These are phyloP conservation scores for Rhinoderma darwinii DNA, from an alignment of 2,113 vertebrate genomes.

Conservation along the genomic window DNA sequence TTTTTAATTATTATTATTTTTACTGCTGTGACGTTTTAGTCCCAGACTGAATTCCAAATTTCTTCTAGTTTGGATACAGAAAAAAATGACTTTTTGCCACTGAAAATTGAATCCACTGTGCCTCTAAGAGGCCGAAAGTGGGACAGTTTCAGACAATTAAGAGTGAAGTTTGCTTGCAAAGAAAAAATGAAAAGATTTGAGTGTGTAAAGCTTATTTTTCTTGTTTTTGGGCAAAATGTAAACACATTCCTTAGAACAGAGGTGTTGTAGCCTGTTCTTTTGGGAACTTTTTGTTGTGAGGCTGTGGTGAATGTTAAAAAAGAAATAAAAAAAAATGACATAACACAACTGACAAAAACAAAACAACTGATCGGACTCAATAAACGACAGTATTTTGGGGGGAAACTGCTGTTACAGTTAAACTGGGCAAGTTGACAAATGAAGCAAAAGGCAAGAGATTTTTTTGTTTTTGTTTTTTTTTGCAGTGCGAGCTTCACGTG, in stretches of 20 bases:
- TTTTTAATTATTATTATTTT: constrained; percentile 83
- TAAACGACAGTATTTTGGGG: constrained; percentile 82
- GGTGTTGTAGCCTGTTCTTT: constrained; percentile 89
- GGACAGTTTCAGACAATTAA: constrained; percentile 87
- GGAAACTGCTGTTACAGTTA: constrained; percentile 81
- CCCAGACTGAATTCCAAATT: constrained; percentile 99
- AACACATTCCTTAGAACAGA: constrained; percentile 99
- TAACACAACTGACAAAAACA: constrained; percentile 81
- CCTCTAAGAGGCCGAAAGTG: constrained; percentile 98
- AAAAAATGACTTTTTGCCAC: constrained; percentile 90
- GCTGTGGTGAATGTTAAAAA: constrained; percentile 82
- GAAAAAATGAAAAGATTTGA: constrained; percentile 76
- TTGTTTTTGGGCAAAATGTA: constrained; percentile 89
- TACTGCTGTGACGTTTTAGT: constrained; percentile 99
- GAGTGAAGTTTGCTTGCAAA: constrained; percentile 91
- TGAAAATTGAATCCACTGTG: constrained; percentile 99
- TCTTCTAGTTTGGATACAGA: constrained; percentile 93
- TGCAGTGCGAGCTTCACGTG: constrained; percentile 74
- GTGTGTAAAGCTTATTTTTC: constrained; percentile 87
- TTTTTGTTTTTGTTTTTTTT: constrained; percentile 63
- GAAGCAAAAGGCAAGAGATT: constrained; percentile 70
- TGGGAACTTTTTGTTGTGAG: constrained; percentile 85
- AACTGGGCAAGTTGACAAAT: constrained; percentile 77
- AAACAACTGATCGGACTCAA: constrained; percentile 83
- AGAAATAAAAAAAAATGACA: constrained; percentile 71